Conservation (phyloP, 2,797 vertebrate species). For the Diplodus puntazzo region DNA sequence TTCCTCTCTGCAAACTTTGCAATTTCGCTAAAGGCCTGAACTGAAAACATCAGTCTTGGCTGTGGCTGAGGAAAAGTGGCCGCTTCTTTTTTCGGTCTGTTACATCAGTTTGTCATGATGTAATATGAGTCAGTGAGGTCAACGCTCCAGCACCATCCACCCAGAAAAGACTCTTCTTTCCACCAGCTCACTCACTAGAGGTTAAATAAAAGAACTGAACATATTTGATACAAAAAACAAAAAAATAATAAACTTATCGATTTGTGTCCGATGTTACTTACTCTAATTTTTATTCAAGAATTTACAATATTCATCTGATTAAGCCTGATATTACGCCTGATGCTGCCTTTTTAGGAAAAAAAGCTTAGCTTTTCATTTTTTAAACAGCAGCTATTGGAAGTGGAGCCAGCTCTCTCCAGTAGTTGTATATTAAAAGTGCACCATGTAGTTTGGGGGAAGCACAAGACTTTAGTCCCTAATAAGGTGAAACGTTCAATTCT, state of each 20-base stretch:
- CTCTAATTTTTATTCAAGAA: no score
- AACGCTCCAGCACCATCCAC: background rate
- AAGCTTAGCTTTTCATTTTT: no score
- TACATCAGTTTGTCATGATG: constrained; percentile 26
- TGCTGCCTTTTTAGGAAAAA: no score
- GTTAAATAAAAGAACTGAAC: background rate
- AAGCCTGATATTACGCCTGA: no score
- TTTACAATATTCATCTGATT: no score
- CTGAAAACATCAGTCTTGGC: background rate
- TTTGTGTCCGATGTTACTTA: background rate
- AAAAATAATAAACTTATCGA: background rate
- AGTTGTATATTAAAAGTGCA: no score
- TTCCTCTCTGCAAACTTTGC: constrained; percentile 20
- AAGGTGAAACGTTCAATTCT: background rate
- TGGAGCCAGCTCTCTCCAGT: no score
- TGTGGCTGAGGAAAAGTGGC: background rate
- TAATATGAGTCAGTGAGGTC: constrained; percentile 9
- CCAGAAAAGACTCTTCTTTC: background rate
- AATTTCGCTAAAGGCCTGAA: background rate
- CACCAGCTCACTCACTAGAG: background rate
- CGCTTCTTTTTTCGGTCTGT: constrained; percentile 7
- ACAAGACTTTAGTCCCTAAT: background rate
- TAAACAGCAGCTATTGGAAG: no score
- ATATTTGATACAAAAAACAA: background rate
- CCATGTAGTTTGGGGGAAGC: no score